Evolutionary conservation across 1,140 invertebrate genomes (phyloP), one percentile per base, ranked within the genome.

Genomic region (Formica exsecta): DNA sequence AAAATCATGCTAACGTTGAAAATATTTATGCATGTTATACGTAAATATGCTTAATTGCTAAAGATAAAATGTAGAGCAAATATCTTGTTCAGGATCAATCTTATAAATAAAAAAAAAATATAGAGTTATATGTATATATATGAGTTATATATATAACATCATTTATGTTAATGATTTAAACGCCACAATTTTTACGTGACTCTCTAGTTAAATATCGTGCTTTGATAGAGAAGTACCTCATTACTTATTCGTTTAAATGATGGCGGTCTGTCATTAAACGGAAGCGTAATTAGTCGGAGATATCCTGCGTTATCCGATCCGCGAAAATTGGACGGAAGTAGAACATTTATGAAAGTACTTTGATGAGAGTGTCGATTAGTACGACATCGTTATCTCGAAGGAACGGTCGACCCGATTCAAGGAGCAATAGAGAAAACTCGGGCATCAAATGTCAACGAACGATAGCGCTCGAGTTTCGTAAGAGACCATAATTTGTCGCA

Each of bases 401-500:
- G 64, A 77, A 85, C 57, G 41, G 75, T 88, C 51, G 76, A 74
- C 41, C 75, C 38, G 74, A 68, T 85, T 85, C 51, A 79, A 88
- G 65, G n/a, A 86, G 54, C 54, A 68, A 64, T 38, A 44, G 73
- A 77, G 48, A 68, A 57, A 70, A 77, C 66, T 41, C 29, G 25
- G 44, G 2, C 11, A 38, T 73, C 87, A 77, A 85, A 85, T 88
- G 68, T 62, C 71, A 73, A 59, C 32, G 48, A 13, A 48, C 36
- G 64, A 44, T 66, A 44, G 44, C 8, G 25, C 29, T 57, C 48
- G 54, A 79, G 19, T 81, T 86, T 77, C 64, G 36, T 36, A n/a
- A 32, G 25, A 44, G 80, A 77, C 84, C 74, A 89, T 89, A 86
- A 89, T 89, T 83, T 74, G 75, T 86, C 59, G 64, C 32, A 74